Conservation (phyloP, 2,888 invertebrate species). For the Poecilobothrus nobilitatus region DNA sequence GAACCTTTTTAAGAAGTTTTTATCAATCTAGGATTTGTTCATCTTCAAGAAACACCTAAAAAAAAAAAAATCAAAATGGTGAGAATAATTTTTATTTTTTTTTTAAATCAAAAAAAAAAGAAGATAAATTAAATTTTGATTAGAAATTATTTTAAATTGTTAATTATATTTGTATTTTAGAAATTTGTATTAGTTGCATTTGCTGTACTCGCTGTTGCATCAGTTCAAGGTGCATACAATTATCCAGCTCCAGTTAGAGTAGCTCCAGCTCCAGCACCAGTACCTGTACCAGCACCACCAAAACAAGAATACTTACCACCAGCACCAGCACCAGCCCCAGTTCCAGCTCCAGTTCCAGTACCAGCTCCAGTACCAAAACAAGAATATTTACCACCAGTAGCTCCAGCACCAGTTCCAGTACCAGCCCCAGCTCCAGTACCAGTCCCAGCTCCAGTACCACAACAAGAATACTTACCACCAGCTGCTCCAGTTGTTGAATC, state of each 20-base stretch:
- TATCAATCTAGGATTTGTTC: no score
- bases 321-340: not conserved
- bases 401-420: constrained; percentile 17
- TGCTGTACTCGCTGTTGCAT: no score
- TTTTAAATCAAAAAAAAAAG: constrained; percentile 8
- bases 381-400: constrained; percentile 21
- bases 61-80: not conserved
- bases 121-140: no score
- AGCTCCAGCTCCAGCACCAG: not conserved
- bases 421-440: constrained; percentile 9
- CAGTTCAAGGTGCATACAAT: no score
- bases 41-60: not conserved
- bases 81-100: not conserved
- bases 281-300: not conserved
- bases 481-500: not conserved
- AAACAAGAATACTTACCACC: constrained; percentile 7
- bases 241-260: no score
- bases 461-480: not conserved
- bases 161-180: no score
- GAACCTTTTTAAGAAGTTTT: no score
- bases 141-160: no score
- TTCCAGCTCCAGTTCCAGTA: not conserved
- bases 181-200: no score
- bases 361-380: constrained; percentile 17
- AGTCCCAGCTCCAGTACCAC: constrained; percentile 7